These are phyloP conservation scores for Condylostylus longicornis DNA, from an alignment of 1,140 invertebrate genomes.

Conservation along the genomic window DNA sequence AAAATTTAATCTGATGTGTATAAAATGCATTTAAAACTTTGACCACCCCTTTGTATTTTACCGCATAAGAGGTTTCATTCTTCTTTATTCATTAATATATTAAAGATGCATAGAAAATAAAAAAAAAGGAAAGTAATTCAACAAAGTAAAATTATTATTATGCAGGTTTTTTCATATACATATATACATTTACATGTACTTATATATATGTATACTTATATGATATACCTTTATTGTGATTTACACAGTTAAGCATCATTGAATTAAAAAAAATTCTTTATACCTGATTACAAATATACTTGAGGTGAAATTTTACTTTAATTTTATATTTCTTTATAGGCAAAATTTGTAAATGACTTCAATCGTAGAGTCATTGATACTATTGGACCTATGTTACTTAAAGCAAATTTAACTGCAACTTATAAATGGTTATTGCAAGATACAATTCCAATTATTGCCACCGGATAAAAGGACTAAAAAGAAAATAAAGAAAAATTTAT, in stretches of 20 bases:
- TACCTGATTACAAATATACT: background rate
- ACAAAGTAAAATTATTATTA: background rate
- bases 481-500: too few species aligned
- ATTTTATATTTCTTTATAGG: background rate
- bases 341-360: slow-evolving; percentile 46
- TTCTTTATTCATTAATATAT: too few species aligned
- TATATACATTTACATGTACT: background rate
- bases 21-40: too few species aligned
- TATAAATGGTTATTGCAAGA: slow-evolving; percentile 56
- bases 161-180: background rate
- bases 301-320: background rate
- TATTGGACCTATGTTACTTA: slow-evolving; percentile 48
- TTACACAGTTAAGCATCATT: background rate
- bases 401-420: slow-evolving; percentile 42
- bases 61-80: too few species aligned
- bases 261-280: background rate
- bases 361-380: slow-evolving; percentile 48
- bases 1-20: too few species aligned
- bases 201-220: background rate
- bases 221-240: background rate
- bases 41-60: too few species aligned
- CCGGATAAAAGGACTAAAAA: too few species aligned
- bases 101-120: too few species aligned
- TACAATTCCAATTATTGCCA: slow-evolving; percentile 44
- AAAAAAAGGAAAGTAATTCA: too few species aligned